Percentiles rank a stretch among this genome's conserved stretches.
Conservation (phyloP, 1,140 invertebrate species). For the Batillaria attramentaria region DNA sequence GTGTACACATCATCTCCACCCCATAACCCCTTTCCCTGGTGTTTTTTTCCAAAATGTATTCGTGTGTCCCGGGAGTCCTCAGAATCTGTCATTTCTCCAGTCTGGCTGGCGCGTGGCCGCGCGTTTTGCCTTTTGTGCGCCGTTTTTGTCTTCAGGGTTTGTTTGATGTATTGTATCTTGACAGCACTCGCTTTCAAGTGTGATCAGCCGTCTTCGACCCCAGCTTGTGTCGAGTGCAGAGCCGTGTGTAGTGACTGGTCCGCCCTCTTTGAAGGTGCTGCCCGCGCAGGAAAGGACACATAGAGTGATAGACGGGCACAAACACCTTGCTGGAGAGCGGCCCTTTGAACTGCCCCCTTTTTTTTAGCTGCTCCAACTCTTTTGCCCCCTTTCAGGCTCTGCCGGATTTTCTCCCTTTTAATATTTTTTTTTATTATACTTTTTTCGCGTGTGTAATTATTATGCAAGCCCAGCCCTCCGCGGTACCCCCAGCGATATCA, state of each 20-base stretch:
- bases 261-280: neutral
- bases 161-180: constrained; percentile 3
- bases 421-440: neutral
- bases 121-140: neutral
- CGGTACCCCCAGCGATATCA: no score
- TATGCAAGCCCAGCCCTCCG: no score
- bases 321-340: neutral
- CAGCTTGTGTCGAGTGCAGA: neutral
- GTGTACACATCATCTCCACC: no score
- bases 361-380: neutral
- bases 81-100: no score
- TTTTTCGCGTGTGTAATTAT: neutral
- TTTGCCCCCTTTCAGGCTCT: neutral
- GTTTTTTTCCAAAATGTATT: no score
- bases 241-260: neutral
- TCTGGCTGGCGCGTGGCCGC: neutral
- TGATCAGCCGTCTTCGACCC: neutral
- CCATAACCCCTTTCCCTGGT: no score
- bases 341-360: neutral
- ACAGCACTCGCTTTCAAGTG: neutral
- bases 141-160: neutral
- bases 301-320: constrained; percentile 8
- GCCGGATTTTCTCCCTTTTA: neutral
- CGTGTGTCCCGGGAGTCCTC: no score
- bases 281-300: neutral